A percentile compares a stretch with the other conserved stretches of the same genome.
These are phyloP conservation scores for Rhinoraja longicauda DNA, from an alignment of 2,797 vertebrate genomes.

Conservation along the genomic window DNA sequence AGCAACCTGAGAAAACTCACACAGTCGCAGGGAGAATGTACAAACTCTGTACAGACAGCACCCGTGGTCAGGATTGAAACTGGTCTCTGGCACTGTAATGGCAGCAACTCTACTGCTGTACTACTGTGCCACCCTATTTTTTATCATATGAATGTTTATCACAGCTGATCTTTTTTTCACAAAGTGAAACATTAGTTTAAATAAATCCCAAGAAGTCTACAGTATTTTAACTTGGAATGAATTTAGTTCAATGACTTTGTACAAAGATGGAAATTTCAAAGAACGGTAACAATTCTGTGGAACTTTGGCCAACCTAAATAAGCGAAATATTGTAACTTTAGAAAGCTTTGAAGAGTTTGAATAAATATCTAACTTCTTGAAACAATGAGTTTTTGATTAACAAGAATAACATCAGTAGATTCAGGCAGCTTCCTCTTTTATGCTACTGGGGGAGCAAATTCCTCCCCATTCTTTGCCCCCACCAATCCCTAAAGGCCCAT, in stretches of 20 bases:
- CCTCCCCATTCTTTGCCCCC: no score
- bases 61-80: no score
- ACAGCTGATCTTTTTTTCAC: neutral
- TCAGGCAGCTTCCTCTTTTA: neutral
- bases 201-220: neutral
- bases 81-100: no score
- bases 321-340: neutral
- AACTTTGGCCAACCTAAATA: neutral
- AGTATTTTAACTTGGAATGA: neutral
- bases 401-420: neutral
- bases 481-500: neutral
- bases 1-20: no score
- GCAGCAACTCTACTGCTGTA: no score
- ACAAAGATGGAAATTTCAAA: neutral
- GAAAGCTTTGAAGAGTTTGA: constrained; percentile 5
- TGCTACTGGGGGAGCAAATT: neutral
- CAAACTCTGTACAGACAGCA: no score
- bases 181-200: neutral
- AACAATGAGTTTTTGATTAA: neutral
- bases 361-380: neutral
- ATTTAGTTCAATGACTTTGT: neutral
- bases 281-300: neutral
- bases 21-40: no score
- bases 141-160: no score
- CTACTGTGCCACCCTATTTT: no score